phyloP scores from a whole-genome alignment of 2,113 vertebrate genomes.

The Hipposideros armiger region DNA sequence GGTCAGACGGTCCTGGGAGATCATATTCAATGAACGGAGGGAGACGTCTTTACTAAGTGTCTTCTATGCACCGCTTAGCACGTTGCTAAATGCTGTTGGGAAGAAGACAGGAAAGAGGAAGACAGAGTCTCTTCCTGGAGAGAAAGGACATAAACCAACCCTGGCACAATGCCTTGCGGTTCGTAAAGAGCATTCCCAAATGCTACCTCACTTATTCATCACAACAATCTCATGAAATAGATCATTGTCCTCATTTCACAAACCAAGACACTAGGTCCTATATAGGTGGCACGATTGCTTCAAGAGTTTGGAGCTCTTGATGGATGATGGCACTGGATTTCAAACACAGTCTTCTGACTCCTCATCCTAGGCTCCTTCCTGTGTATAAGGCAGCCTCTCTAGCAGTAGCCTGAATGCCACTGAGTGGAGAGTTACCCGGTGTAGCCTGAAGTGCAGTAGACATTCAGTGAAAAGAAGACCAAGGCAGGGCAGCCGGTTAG shows the following conservation, averaged over 20 bases:
- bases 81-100: neutral
- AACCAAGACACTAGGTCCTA: neutral
- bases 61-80: neutral
- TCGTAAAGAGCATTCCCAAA: neutral
- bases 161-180: neutral
- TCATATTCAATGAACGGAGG: neutral
- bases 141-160: neutral
- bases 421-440: neutral
- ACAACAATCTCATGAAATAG: neutral
- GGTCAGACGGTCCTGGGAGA: neutral
- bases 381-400: neutral
- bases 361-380: neutral
- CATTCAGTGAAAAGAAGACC: neutral
- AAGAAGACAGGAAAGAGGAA: neutral
- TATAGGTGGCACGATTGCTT: neutral
- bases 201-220: neutral
- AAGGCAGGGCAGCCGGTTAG: too few relatives aligned
- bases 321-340: neutral
- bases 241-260: conserved; percentile 23
- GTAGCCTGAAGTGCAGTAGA: too few relatives aligned
- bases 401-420: neutral
- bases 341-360: neutral
- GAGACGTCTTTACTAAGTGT: neutral
- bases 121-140: neutral
- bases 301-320: neutral